These are phyloP conservation scores for Macropodus opercularis DNA, from an alignment of 2,797 vertebrate species.

Conservation along the genomic window DNA sequence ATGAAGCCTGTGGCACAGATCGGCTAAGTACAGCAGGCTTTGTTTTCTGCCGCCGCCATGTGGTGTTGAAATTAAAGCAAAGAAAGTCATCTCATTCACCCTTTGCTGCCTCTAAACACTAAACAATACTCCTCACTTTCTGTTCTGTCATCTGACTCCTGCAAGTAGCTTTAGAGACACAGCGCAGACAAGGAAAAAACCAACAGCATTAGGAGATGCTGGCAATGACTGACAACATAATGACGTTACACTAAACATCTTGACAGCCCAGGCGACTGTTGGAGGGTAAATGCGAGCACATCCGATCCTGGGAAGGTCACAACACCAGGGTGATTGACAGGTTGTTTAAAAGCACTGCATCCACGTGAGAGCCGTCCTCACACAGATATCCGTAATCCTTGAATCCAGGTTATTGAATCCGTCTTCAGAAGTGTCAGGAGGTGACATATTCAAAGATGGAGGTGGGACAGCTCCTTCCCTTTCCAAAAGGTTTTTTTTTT, in stretches of 20 bases:
- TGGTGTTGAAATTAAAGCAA: too few relatives aligned
- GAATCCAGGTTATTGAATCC: conserved; percentile 21
- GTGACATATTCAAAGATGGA: conserved; percentile 36
- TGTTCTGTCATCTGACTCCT: conserved; percentile 9
- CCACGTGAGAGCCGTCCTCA: conserved; percentile 36
- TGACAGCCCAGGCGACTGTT: conserved; percentile 44
- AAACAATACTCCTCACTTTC: conserved; percentile 3
- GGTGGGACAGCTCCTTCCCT: conserved; percentile 11
- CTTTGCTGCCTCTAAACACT: conserved; percentile 26
- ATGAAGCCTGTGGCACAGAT: conserved; percentile 32
- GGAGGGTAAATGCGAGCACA: conserved; percentile 34
- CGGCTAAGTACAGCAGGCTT: conserved; percentile 1
- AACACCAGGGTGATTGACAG: conserved; percentile 45
- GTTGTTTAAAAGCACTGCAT: conserved; percentile 37
- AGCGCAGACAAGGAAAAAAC: conserved; percentile 35
- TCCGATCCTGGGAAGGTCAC: conserved; percentile 46
- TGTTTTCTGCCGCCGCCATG: too few relatives aligned
- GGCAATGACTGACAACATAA: conserved; percentile 64
- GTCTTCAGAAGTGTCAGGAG: conserved; percentile 25
- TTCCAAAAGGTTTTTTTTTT: conserved; percentile 24
- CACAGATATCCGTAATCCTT: conserved; percentile 40
- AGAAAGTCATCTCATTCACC: conserved; percentile 5
- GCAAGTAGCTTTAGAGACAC: conserved; percentile 40
- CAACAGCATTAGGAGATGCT: conserved; percentile 31
- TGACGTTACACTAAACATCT: conserved; percentile 65